These are phyloP conservation scores for Ichneumoninae sp. DNA, from an alignment of 2,888 invertebrate species.

Conservation along the genomic window DNA sequence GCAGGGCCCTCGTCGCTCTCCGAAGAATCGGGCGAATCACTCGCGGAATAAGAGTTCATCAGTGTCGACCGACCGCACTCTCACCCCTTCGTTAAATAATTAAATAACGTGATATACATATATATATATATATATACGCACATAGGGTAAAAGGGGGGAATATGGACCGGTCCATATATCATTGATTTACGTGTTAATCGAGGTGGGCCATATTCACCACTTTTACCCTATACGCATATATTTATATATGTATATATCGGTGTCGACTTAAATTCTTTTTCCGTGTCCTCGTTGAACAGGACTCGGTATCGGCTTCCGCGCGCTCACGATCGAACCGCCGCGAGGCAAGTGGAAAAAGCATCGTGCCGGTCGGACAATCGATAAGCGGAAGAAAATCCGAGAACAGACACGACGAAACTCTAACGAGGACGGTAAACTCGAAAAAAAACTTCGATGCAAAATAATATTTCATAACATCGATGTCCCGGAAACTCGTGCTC, in stretches of 20 bases:
- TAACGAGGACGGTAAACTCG: not conserved
- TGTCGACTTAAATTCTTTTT: not conserved
- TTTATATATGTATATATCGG: no score
- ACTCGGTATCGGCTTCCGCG: conserved; percentile 18
- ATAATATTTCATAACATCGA: not conserved
- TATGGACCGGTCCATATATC: no score
- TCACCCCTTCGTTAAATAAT: conserved; percentile 33
- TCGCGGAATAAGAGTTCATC: conserved; percentile 68
- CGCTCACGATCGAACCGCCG: conserved; percentile 15
- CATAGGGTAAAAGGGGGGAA: no score
- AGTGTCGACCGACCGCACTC: conserved; percentile 38
- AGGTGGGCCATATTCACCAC: no score
- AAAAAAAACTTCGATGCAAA: no score
- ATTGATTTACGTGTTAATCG: no score
- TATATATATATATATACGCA: not conserved
- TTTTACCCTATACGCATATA: not conserved
- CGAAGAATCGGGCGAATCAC: conserved; percentile 66
- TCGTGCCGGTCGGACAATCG: conserved; percentile 58
- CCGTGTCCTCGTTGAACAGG: not conserved
- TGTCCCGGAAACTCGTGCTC: not conserved
- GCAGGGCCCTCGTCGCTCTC: conserved; percentile 14
- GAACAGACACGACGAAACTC: conserved; percentile 2
- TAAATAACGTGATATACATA: not conserved
- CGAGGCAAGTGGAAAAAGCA: conserved; percentile 54
- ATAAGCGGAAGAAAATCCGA: conserved; percentile 44